These are phyloP conservation scores for Platyrinchus mystaceus DNA, from an alignment of 2,797 vertebrate species.

Conservation along the genomic window DNA sequence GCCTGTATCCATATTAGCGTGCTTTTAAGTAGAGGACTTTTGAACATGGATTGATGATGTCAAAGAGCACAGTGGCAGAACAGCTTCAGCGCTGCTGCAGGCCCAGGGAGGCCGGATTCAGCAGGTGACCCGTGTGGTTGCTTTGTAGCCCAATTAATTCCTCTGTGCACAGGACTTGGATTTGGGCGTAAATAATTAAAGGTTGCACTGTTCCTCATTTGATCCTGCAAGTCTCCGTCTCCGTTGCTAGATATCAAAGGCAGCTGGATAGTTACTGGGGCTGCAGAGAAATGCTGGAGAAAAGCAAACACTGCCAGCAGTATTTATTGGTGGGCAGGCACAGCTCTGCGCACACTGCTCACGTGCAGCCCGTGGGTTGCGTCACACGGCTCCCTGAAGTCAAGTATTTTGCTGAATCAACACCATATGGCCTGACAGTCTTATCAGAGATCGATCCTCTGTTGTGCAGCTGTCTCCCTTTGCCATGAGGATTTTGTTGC, in stretches of 20 bases:
- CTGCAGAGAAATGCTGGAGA: background rate
- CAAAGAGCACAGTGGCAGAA: slow-evolving; percentile 5
- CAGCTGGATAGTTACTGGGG: background rate
- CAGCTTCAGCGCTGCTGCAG: background rate
- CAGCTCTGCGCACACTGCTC: background rate
- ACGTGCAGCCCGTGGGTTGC: background rate
- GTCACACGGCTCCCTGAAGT: background rate
- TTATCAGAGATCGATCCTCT: accelerated
- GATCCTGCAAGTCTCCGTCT: background rate
- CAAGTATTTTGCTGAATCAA: background rate
- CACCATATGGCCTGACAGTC: background rate
- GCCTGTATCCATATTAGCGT: background rate
- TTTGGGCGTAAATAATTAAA: slow-evolving; percentile 16
- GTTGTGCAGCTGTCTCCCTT: background rate
- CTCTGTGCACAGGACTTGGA: background rate
- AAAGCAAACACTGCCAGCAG: background rate
- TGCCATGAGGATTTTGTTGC: background rate
- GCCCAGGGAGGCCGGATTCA: background rate
- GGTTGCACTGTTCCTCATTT: background rate
- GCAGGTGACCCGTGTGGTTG: background rate
- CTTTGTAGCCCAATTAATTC: slow-evolving; percentile 19
- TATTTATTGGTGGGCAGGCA: background rate
- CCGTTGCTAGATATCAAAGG: background rate
- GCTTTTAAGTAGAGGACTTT: slow-evolving; percentile 18
- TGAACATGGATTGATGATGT: background rate